Conservation (phyloP, 2,113 vertebrate genomes). For the Neolamprologus sp. region DNA sequence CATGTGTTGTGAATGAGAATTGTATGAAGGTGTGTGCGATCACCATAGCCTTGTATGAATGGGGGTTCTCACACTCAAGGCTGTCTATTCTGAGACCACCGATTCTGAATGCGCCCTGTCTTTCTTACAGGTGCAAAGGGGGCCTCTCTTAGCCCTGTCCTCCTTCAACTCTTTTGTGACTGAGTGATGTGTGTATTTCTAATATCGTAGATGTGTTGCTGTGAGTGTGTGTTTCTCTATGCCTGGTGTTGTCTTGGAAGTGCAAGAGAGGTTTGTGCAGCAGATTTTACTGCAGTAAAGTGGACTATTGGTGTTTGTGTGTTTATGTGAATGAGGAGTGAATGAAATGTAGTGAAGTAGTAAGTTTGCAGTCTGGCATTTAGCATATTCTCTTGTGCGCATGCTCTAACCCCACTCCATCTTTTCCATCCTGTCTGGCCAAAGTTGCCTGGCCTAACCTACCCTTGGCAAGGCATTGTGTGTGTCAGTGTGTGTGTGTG, state of each 20-base stretch:
- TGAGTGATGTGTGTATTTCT: constrained; percentile 42
- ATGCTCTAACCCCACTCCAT: background rate
- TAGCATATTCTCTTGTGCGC: background rate
- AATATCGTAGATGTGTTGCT: constrained; percentile 25
- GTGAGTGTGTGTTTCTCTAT: constrained; percentile 8
- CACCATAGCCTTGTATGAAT: background rate
- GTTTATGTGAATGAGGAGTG: constrained; percentile 18
- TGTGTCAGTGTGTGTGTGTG: background rate
- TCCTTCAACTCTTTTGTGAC: constrained; percentile 35
- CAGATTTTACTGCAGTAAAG: constrained; percentile 37
- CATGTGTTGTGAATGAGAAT: background rate
- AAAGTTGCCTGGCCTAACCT: constrained; percentile 17
- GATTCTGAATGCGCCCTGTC: constrained; percentile 23
- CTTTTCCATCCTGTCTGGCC: constrained; percentile 2
- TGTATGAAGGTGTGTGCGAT: constrained; percentile 16
- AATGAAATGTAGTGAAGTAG: constrained; percentile 13
- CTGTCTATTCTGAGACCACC: constrained; percentile 28
- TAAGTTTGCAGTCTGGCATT: background rate
- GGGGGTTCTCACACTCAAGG: constrained; percentile 31
- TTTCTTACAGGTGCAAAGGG: constrained; percentile 45
- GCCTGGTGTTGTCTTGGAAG: constrained; percentile 18
- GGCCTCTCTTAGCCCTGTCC: constrained; percentile 10
- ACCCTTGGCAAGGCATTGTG: background rate
- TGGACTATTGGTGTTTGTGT: constrained; percentile 23
- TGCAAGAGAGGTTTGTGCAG: background rate